Percentiles rank a stretch among this genome's conserved stretches.
Evolutionary conservation across 30 jellyfish, hydroid and myxozoan genomes (phyloP).

Genomic region (Turritopsis dohrnii): DNA sequence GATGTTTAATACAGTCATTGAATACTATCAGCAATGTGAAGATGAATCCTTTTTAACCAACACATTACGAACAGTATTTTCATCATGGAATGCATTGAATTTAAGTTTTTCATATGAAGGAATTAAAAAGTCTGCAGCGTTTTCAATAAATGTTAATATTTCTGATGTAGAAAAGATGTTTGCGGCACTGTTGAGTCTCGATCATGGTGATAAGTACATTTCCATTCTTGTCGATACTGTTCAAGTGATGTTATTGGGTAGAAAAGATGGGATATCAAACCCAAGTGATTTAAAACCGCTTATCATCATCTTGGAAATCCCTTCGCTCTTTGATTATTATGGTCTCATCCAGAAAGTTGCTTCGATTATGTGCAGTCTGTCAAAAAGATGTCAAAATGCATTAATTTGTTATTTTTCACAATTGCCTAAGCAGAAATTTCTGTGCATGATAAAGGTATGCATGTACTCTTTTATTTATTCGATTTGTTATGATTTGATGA

Average conservation of each 20-base stretch:
- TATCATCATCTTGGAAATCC: conserved; percentile 25
- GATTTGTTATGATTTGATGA: not conserved
- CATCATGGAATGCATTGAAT: conserved; percentile 60
- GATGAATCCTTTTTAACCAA: conserved; percentile 64
- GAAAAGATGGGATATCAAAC: not conserved
- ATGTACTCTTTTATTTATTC: not conserved
- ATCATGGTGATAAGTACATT: conserved; percentile 11
- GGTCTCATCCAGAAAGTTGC: conserved; percentile 25
- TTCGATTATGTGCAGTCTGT: conserved; percentile 24
- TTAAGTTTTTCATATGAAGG: conserved; percentile 51
- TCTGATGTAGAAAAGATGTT: conserved; percentile 38
- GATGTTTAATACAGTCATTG: conserved; percentile 56
- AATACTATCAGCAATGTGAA: conserved; percentile 55
- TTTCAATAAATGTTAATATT: conserved; percentile 1
- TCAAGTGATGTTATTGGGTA: conserved; percentile 27
- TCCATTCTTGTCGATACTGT: conserved; percentile 19
- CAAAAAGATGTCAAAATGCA: conserved; percentile 19
- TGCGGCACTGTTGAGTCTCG: not conserved
- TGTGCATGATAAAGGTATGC: not conserved
- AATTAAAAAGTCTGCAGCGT: not conserved
- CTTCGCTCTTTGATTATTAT: conserved; percentile 15
- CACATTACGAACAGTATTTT: conserved; percentile 85
- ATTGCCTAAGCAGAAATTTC: conserved; percentile 12
- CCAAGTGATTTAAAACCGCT: conserved; percentile 32
- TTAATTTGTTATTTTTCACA: conserved; percentile 3